Evolutionary conservation across 1,140 invertebrate genomes (phyloP).

Genomic region (Paracyclopina nana): DNA sequence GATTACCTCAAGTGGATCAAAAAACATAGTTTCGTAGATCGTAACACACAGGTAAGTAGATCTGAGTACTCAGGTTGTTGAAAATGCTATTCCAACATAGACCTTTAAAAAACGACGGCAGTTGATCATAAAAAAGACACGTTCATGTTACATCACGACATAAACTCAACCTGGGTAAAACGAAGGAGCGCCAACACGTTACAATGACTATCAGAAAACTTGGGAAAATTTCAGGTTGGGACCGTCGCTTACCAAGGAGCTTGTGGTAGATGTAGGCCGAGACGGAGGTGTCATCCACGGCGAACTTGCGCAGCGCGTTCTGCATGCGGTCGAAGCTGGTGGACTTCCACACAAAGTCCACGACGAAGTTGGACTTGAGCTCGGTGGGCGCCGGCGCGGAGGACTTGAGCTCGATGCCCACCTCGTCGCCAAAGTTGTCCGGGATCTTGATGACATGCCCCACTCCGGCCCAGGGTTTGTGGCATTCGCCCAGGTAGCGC

Average conservation of each 20-base stretch:
- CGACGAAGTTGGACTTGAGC: constrained; percentile 83
- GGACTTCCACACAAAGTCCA: constrained; percentile 99
- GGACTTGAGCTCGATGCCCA: constrained; percentile 85
- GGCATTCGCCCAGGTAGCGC: constrained; percentile 76
- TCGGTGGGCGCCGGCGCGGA: constrained; percentile 72
- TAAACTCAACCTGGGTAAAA: no score
- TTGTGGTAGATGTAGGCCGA: constrained; percentile 95
- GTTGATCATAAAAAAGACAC: no score
- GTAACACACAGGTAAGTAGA: no score
- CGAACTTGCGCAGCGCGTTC: constrained; percentile 77
- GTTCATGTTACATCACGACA: no score
- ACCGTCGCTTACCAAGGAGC: constrained; percentile 36
- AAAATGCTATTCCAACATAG: no score
- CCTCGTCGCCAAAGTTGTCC: constrained; percentile 95
- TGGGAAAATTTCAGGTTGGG: no score
- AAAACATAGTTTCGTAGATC: no score
- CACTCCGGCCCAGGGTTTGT: constrained; percentile 82
- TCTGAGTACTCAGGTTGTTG: no score
- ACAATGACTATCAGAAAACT: no score
- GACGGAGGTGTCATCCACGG: constrained; percentile 84
- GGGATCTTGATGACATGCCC: constrained; percentile 96
- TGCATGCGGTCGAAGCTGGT: constrained; percentile 99
- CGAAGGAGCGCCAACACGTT: no score
- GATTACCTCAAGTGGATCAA: no score
- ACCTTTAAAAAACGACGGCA: no score